These are phyloP conservation scores for Verasper variegatus DNA, from an alignment of 2,113 vertebrate species.

Conservation along the genomic window DNA sequence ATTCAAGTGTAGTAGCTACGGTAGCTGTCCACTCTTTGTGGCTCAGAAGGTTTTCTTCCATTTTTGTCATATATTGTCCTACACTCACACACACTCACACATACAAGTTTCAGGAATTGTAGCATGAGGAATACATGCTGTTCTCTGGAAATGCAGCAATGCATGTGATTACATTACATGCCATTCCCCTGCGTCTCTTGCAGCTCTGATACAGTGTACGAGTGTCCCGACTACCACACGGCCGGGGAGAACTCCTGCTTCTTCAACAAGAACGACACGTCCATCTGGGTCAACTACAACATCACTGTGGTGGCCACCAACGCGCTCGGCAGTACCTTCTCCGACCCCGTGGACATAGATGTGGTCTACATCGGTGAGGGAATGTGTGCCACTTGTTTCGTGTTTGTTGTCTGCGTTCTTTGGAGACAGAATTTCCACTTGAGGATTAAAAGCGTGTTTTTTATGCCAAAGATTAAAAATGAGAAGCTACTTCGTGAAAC, in stretches of 20 bases:
- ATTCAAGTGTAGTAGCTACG: too few species aligned
- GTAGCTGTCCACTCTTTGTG: not conserved
- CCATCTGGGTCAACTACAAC: constrained; percentile 88
- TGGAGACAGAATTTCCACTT: not conserved
- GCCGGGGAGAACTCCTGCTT: constrained; percentile 92
- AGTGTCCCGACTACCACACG: constrained; percentile 92
- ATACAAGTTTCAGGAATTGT: not conserved
- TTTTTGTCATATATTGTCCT: not conserved
- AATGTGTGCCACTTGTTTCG: not conserved
- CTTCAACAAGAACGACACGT: constrained; percentile 91
- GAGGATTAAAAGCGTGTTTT: not conserved
- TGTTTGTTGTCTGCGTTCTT: not conserved
- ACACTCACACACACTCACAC: too few species aligned
- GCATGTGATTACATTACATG: not conserved
- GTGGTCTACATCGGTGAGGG: constrained; percentile 90
- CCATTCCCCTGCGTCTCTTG: constrained; percentile 18
- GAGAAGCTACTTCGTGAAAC: not conserved
- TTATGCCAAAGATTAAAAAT: not conserved
- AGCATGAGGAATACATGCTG: not conserved
- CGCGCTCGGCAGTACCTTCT: constrained; percentile 84
- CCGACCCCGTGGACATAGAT: constrained; percentile 86
- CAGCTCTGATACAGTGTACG: constrained; percentile 77
- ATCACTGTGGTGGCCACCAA: constrained; percentile 91
- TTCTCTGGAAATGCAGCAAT: not conserved
- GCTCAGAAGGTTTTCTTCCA: not conserved